phyloP scores from a whole-genome alignment of 2,113 vertebrate genomes.

The Thinocorus orbignyianus region DNA sequence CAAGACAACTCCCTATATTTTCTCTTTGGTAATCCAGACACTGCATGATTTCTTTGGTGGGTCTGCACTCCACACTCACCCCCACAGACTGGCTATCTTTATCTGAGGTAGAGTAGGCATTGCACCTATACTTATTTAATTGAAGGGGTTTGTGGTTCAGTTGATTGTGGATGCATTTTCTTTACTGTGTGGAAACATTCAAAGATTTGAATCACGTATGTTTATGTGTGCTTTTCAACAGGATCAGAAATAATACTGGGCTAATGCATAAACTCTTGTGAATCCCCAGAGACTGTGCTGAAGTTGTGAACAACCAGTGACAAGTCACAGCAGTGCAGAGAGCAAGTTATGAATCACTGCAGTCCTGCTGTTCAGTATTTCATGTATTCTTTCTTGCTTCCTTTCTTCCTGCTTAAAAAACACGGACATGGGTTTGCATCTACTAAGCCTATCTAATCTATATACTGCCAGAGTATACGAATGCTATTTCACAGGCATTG shows the following conservation, averaged over 20 bases:
- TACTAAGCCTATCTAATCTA: background rate
- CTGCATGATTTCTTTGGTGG: rapidly evolving
- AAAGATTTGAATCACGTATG: background rate
- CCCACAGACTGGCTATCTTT: background rate
- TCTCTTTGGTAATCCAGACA: background rate
- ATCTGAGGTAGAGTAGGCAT: background rate
- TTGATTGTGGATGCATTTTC: background rate
- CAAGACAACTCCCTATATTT: background rate
- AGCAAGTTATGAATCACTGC: slow-evolving; percentile 17
- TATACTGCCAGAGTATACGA: background rate
- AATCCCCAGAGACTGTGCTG: slow-evolving; percentile 8
- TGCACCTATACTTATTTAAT: background rate
- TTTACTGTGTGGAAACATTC: background rate
- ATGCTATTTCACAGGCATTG: background rate
- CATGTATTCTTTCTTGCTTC: background rate
- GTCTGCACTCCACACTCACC: rapidly evolving
- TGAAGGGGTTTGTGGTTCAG: background rate
- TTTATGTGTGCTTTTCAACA: background rate
- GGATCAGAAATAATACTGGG: slow-evolving; percentile 36
- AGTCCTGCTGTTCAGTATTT: slow-evolving; percentile 19
- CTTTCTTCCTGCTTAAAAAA: slow-evolving; percentile 1
- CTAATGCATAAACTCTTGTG: slow-evolving; percentile 38
- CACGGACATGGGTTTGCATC: slow-evolving; percentile 1
- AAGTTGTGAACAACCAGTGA: slow-evolving; percentile 41
- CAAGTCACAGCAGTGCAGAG: slow-evolving; percentile 14